Base-by-base conservation (phyloP, 2,888 invertebrate species). In the Trimorus sp. region DNA sequence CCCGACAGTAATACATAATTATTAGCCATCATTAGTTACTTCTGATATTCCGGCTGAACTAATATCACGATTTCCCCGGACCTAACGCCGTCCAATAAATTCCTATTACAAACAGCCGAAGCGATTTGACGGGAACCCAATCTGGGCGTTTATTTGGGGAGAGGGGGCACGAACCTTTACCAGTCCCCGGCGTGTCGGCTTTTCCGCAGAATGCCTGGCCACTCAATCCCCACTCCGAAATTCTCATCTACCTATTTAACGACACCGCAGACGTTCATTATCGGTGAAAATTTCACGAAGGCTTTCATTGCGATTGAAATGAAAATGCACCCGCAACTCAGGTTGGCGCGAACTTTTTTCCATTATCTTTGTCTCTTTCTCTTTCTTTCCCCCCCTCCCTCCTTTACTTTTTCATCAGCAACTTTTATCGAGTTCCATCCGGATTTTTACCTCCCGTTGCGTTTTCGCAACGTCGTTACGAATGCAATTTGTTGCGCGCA, bases 241-340 rank as follows among this genome's bases (percentile, higher is more conserved):
- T 11, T 54, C 36, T 54, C 58, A 56, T 79, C 73, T 73, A 79
- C 62, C 73, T 71, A 74, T 74, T 79, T 63, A 79, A 69, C 73
- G 74, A 79, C 74, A 74, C 38, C 58, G 49, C 58, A 69, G 74
- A 40, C 63, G 69, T 74, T 79, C 79, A 69, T 79, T 79, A 79
- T 74, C 69, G 74, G 63, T 49, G 74, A 74, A 79, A 74, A 49
- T 93, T 62, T 93, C 6, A 94, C 92, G 4, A 96, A 90, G 0
- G 97, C 96, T 79, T 97, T 97, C 65, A 96, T 93, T 71, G 96
- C 93, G 92, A 95, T 97, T 97, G 90, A 77, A 89, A 90, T 37
- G 48, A 62, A 80, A 49, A 79, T 68, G 66, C 56, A 7, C 54
- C 48, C 38, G 45, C 71, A 71, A 66, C 78, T 78, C 66, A 15